phyloP scores from a whole-genome alignment of 2,888 invertebrate species.

The Cinara cedri region DNA sequence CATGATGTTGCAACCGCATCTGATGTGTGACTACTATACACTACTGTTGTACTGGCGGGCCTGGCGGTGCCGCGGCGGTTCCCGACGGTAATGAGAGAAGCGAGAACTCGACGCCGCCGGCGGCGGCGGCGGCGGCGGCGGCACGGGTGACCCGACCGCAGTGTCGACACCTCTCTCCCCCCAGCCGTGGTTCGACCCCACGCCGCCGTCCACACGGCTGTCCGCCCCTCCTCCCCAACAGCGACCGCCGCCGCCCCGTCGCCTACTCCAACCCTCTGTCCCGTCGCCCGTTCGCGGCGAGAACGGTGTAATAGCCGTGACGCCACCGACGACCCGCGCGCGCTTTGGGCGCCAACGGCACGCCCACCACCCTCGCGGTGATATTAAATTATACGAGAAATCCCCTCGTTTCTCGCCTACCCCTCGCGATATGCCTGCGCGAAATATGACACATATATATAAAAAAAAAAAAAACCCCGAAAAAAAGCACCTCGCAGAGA shows the following conservation, averaged over 20 bases:
- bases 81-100: constrained; percentile 58
- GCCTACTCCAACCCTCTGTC: constrained; percentile 2
- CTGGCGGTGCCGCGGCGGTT: constrained; percentile 58
- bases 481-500: constrained; percentile 4
- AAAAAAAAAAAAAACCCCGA: not conserved
- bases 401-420: constrained; percentile 47
- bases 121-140: constrained; percentile 57
- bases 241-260: constrained; percentile 29
- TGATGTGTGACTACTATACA: constrained; percentile 40
- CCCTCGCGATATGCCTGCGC: constrained; percentile 18
- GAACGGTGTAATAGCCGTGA: constrained; percentile 57
- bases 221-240: constrained; percentile 29
- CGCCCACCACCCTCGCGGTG: constrained; percentile 55
- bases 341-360: constrained; percentile 57
- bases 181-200: constrained; percentile 47
- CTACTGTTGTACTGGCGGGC: constrained; percentile 2
- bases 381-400: constrained; percentile 57
- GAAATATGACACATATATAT: constrained; percentile 27
- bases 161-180: constrained; percentile 55
- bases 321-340: constrained; percentile 57
- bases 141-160: constrained; percentile 57
- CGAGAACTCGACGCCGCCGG: constrained; percentile 61
- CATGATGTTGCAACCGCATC: constrained; percentile 51
- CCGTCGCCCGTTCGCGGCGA: constrained; percentile 31
- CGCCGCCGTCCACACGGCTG: constrained; percentile 42